Base-by-base conservation (phyloP, 2,888 invertebrate genomes). In the Drosophila demipolita region DNA sequence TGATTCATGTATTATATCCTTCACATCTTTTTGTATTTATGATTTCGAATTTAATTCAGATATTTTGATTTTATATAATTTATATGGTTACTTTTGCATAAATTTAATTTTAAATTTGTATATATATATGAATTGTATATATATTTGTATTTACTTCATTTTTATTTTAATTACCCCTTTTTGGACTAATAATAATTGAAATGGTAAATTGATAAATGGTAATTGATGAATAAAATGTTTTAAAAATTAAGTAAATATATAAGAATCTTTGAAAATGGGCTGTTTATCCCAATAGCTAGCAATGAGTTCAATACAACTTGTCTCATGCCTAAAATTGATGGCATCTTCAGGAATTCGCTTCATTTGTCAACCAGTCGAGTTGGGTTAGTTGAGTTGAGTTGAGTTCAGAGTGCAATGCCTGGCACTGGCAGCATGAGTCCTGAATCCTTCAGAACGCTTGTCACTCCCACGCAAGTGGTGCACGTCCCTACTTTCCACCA, bases 361-460 rank as follows among this genome's bases (percentile, higher is more conserved):
- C 87, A 84, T 84, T 88, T 84, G 89, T 84, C 89, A 84, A 80
- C 75, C 68, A 45, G 23, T 45, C 45, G 23, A 15, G 23, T 45
- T 2, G 38, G 9, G 40, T 9, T 40, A 45, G 42, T 6, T 2
- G 40, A 40, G 20, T n/a, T n/a, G n/a, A n/a, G n/a, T 20, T 12
- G 42, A 20, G 42, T 12, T 20, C 12, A 45, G 7, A 12, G 20
- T 20, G 9, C 40, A 40, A 9, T 40, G 40, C 9, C n/a, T n/a
- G 20, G 48, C 26, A 48, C 35, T 36, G 12, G 8, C 72, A 81
- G 40, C 73, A 70, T 15, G n/a, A 58, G 49, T 73, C 29, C 53
- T 45, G 50, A 59, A 60, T 62, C 48, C 57, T 63, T 35, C 23
- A 57, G 62, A 60, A 62, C 17, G 29, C 59, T 36, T 38, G n/a